Conservation (phyloP, 2,797 vertebrate species). For the Setipinna tenuifilis region DNA sequence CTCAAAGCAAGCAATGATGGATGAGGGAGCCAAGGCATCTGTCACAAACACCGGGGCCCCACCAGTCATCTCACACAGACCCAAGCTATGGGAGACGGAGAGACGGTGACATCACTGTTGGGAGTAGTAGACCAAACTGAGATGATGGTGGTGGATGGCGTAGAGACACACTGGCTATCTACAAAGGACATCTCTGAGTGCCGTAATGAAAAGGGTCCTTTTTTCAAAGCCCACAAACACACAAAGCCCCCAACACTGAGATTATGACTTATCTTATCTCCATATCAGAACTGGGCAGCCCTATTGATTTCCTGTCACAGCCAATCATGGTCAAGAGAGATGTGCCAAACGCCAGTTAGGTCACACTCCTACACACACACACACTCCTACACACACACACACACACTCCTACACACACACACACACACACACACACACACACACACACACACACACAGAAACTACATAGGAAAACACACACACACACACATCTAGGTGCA, state of each 20-base stretch:
- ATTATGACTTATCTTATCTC: conserved; percentile 84
- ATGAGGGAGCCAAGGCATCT: not conserved
- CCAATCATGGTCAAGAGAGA: conserved; percentile 83
- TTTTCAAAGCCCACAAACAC: conserved; percentile 73
- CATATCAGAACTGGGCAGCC: conserved; percentile 83
- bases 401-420: not conserved
- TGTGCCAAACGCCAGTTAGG: conserved; percentile 57
- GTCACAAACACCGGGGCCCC: conserved; percentile 2
- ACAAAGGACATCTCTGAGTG: conserved; percentile 76
- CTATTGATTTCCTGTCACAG: conserved; percentile 95
- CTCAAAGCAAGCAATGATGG: not conserved
- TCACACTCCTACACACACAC: conserved; percentile 40
- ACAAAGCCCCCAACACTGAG: conserved; percentile 76
- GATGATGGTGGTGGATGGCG: not conserved
- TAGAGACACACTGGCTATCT: conserved; percentile 59
- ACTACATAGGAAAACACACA: not conserved
- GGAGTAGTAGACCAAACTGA: conserved; percentile 33
- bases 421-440: not conserved
- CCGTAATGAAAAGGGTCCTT: conserved; percentile 76
- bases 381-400: conserved; percentile 14
- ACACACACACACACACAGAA: conserved; percentile 40
- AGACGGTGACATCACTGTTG: conserved; percentile 30
- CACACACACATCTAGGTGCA: not conserved
- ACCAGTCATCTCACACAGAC: not conserved
- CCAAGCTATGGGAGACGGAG: not conserved